phyloP scores from a whole-genome alignment of 2,888 invertebrate genomes.

The Harpalus rufipes region DNA sequence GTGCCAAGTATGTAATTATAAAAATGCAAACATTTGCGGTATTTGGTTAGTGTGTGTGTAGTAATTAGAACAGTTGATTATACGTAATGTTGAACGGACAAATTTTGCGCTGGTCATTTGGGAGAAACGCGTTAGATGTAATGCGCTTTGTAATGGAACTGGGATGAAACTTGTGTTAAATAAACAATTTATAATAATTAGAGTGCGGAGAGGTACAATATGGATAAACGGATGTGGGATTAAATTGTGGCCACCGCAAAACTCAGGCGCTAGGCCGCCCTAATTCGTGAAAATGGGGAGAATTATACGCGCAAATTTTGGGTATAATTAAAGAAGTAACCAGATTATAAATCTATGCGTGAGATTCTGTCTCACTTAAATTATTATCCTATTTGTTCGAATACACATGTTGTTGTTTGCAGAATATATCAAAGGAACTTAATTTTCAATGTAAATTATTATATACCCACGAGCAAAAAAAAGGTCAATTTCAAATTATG shows the following conservation, averaged over 20 bases:
- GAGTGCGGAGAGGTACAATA: not conserved
- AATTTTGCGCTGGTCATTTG: not conserved
- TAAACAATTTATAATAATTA: slow-evolving; percentile 4
- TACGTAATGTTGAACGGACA: not conserved
- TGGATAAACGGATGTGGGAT: not conserved
- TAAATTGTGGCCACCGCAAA: not conserved
- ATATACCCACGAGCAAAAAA: too few relatives aligned
- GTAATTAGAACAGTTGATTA: not conserved
- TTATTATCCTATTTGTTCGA: too few relatives aligned
- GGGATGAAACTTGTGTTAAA: not conserved
- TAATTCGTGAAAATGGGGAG: not conserved
- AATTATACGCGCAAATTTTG: not conserved
- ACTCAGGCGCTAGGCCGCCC: not conserved
- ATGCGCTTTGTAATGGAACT: not conserved
- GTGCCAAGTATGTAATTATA: not conserved
- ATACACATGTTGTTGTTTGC: too few relatives aligned
- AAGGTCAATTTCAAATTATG: too few relatives aligned
- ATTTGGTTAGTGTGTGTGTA: not conserved
- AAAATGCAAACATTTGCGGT: not conserved
- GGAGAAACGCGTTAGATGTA: slow-evolving; percentile 1
- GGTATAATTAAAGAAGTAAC: too few relatives aligned
- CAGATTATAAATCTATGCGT: too few relatives aligned
- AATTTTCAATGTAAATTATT: too few relatives aligned
- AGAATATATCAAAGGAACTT: too few relatives aligned
- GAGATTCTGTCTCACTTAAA: too few relatives aligned